Evolutionary conservation across 2,797 vertebrate species (phyloP), one percentile per base, ranked within the genome.

Genomic region (Botia almorhae): DNA sequence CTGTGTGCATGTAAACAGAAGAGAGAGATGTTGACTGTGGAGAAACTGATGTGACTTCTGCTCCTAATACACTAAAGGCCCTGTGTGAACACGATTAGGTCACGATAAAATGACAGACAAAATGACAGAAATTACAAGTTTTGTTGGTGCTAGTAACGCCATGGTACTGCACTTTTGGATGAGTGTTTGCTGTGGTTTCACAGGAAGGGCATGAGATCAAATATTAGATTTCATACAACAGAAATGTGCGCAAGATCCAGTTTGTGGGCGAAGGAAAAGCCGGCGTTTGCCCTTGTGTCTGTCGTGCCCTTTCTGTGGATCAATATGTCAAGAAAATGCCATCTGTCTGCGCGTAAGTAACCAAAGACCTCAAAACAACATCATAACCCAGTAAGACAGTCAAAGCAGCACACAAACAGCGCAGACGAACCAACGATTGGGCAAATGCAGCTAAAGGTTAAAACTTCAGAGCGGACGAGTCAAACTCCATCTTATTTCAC

Each of bases 301-400:
- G 74, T 12, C 48, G 75, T 89, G 84, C 86, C 87, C 86, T 89
- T 90, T 87, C 82, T 50, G 63, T 10, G 55, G 86, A 93, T 93
- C 93, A 79, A 93, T 93, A 91, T 87, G 90, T 92, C 91, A 92
- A 82, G 90, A 91, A 90, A 92, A 92, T 92, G 90, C 91, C 89
- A 90, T 87, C 82, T 74, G 88, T 91, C 89, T 87, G 87, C 81
- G 88, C 86, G 85, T 80, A 84, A 86, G 88, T 89, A 89, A 90
- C 86, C 83, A 84, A 87, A 89, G 81, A 85, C 83, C 82, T 69
- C 84, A 85, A 89, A 92, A 91, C 87, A 91, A 90, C 91, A 89
- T 87, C 83, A 87, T 85, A 89, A 89, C 87, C 80, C 78, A 81
- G 79, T 23, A 78, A 76, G 86, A 83, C 79, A 69, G 86, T 84